A percentile compares a stretch with the other conserved stretches of the same genome.
These are phyloP conservation scores for Fissipunctia ypsillon DNA, from an alignment of 2,888 invertebrate genomes.

Conservation along the genomic window DNA sequence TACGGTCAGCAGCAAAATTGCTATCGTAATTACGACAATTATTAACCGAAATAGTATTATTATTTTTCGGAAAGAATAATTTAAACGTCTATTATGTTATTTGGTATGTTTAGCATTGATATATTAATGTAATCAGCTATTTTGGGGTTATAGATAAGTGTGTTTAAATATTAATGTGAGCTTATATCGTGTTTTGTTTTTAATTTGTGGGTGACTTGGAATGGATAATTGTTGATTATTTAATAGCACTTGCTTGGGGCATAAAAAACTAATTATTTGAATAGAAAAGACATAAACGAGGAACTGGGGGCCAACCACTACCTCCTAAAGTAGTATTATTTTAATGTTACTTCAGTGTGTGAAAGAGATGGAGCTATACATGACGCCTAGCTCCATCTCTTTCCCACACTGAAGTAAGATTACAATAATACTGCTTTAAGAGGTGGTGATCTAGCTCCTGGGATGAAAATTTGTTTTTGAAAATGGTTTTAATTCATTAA, in stretches of 20 bases:
- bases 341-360: too few relatives aligned
- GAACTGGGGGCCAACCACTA: too few relatives aligned
- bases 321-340: too few relatives aligned
- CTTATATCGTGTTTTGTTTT: slow-evolving; percentile 22
- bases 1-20: slow-evolving; percentile 86
- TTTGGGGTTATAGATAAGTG: slow-evolving; percentile 44
- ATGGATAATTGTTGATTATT: not conserved
- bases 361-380: too few relatives aligned
- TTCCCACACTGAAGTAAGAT: too few relatives aligned
- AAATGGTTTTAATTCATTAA: too few relatives aligned
- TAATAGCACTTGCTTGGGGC: not conserved
- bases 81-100: slow-evolving; percentile 76
- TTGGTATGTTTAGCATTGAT: slow-evolving; percentile 71
- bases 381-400: too few relatives aligned
- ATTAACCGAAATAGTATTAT: slow-evolving; percentile 78
- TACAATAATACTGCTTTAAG: too few relatives aligned
- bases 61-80: slow-evolving; percentile 70
- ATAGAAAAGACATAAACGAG: slow-evolving; percentile 19
- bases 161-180: slow-evolving; percentile 35
- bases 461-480: not conserved
- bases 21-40: slow-evolving; percentile 83
- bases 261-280: not conserved
- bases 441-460: too few relatives aligned
- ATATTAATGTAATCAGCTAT: slow-evolving; percentile 66
- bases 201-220: slow-evolving; percentile 9